A percentile compares a stretch with the other conserved stretches of the same genome.
Conservation (phyloP, 1,140 invertebrate genomes). For the Hylaeus volcanicus region DNA sequence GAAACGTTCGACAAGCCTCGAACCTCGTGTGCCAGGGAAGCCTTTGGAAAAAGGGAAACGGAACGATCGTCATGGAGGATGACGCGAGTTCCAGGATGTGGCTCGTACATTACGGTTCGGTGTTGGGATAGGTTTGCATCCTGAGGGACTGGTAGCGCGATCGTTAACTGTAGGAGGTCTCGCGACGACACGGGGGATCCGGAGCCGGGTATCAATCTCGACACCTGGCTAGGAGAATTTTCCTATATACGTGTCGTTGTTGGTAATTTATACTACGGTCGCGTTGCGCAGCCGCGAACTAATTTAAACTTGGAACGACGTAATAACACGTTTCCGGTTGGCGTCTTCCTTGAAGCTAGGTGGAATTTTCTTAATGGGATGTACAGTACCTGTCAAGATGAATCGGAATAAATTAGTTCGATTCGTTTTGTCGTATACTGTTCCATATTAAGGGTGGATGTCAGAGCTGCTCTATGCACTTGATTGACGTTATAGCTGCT, state of each 20-base stretch:
- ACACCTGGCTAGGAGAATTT: conserved; percentile 57
- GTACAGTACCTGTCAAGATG: background rate
- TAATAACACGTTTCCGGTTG: background rate
- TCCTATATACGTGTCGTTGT: conserved; percentile 33
- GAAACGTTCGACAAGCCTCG: background rate
- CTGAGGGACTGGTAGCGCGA: conserved; percentile 54
- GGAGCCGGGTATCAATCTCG: conserved; percentile 64
- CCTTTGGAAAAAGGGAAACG: conserved; percentile 10
- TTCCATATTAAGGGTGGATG: too few species aligned
- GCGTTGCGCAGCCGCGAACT: conserved; percentile 5
- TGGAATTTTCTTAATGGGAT: background rate
- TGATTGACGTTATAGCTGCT: too few species aligned
- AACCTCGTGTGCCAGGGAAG: background rate
- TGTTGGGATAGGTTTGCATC: conserved; percentile 50
- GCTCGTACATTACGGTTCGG: conserved; percentile 54
- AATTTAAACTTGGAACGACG: background rate
- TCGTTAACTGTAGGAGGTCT: conserved; percentile 67
- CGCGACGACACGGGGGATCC: conserved; percentile 53
- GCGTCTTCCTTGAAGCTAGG: background rate
- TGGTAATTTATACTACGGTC: conserved; percentile 24
- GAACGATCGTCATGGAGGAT: conserved; percentile 37
- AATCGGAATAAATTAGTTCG: too few species aligned
- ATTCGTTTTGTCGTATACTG: too few species aligned
- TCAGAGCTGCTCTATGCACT: too few species aligned
- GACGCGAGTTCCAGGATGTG: conserved; percentile 48